Evolutionary conservation across 2,888 invertebrate species (phyloP).

Genomic region (Fragum whitleyi): DNA sequence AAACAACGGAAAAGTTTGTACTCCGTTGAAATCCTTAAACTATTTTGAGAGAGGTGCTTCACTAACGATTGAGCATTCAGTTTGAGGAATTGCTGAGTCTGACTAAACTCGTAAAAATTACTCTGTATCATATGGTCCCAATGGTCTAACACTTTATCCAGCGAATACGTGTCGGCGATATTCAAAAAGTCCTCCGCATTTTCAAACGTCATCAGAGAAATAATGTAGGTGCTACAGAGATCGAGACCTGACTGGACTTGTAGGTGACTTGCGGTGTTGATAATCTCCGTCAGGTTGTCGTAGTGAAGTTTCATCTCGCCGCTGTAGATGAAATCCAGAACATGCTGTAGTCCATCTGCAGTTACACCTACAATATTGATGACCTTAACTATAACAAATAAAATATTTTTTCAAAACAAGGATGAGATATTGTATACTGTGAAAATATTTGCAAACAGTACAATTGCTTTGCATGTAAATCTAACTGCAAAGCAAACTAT

Average conservation of each 20-base stretch:
- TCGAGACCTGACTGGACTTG: constrained; percentile 82
- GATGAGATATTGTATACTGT: too few relatives aligned
- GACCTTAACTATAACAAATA: too few relatives aligned
- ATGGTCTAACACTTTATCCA: constrained; percentile 78
- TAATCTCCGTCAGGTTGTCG: constrained; percentile 83
- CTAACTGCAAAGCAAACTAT: too few relatives aligned
- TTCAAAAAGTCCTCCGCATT: constrained; percentile 83
- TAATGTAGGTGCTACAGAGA: constrained; percentile 84
- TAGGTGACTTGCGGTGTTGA: constrained; percentile 83
- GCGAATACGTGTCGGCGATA: constrained; percentile 83
- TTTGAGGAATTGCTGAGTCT: constrained; percentile 79
- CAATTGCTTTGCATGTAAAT: too few relatives aligned
- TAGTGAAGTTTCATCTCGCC: constrained; percentile 80
- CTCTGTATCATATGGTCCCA: constrained; percentile 82
- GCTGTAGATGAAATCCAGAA: constrained; percentile 84
- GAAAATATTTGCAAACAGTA: too few relatives aligned
- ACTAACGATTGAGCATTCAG: constrained; percentile 75
- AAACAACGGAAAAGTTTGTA: constrained; percentile 78
- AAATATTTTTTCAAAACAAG: too few relatives aligned
- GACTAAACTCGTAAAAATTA: constrained; percentile 82
- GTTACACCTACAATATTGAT: constrained; percentile 70
- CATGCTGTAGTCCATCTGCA: constrained; percentile 77
- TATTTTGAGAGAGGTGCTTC: constrained; percentile 77
- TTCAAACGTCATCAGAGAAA: constrained; percentile 82
- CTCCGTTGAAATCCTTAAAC: constrained; percentile 78